phyloP scores from a whole-genome alignment of 2,888 invertebrate genomes.

The Sceliomorpha sp. region DNA sequence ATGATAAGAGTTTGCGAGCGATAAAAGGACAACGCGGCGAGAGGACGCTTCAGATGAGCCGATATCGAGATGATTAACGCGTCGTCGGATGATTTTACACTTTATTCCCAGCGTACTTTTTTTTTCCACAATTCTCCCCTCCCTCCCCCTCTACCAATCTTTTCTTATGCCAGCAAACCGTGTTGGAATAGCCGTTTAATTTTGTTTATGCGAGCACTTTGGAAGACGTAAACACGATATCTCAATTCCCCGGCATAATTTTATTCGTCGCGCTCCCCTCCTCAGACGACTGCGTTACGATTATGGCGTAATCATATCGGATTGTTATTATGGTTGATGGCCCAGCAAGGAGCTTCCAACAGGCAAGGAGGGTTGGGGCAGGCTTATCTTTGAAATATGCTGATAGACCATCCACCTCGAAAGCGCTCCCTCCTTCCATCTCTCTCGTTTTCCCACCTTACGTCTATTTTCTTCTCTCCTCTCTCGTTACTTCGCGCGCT shows the following conservation, averaged over 20 bases:
- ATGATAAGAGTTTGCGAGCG: too few species aligned
- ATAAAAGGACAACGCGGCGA: too few species aligned
- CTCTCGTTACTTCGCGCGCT: constrained; percentile 15
- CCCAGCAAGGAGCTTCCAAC: constrained; percentile 66
- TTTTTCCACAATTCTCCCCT: too few species aligned
- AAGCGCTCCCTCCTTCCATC: constrained; percentile 31
- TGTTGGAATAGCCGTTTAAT: constrained; percentile 71
- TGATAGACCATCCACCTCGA: constrained; percentile 74
- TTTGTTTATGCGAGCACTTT: constrained; percentile 79
- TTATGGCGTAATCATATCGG: constrained; percentile 80
- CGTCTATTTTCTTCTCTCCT: constrained; percentile 23
- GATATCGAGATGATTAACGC: too few species aligned
- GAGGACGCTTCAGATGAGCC: too few species aligned
- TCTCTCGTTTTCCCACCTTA: too few species aligned
- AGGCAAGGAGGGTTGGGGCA: constrained; percentile 63
- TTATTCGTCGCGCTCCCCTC: constrained; percentile 62
- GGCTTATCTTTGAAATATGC: constrained; percentile 81
- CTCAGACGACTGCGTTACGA: constrained; percentile 72
- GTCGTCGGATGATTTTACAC: too few species aligned
- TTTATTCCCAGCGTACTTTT: too few species aligned
- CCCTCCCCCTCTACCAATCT: too few species aligned
- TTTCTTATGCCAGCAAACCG: constrained; percentile 22
- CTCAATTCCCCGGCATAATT: constrained; percentile 79
- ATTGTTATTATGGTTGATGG: constrained; percentile 80
- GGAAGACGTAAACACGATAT: constrained; percentile 79